phyloP scores from a whole-genome alignment of 2,888 invertebrate species.

The Meliscaeva auricollis region DNA sequence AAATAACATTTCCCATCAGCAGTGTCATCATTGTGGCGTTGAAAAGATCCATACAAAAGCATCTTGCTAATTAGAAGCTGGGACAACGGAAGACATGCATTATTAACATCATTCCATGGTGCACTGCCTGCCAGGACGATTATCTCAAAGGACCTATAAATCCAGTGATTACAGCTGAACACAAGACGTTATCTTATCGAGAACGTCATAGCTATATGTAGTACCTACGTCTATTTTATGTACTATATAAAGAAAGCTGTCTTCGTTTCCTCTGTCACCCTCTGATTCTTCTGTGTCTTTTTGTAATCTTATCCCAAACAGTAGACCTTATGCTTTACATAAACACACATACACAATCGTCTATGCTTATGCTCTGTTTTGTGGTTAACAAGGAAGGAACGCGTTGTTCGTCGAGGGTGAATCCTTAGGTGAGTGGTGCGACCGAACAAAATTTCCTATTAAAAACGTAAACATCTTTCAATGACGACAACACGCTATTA shows the following conservation, averaged over 20 bases:
- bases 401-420: slow-evolving; percentile 65
- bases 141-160: slow-evolving; percentile 77
- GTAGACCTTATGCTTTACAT: slow-evolving; percentile 60
- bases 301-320: slow-evolving; percentile 60
- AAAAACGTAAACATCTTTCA: slow-evolving; percentile 75
- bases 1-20: slow-evolving; percentile 10
- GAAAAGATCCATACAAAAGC: slow-evolving; percentile 28
- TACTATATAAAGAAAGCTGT: slow-evolving; percentile 56
- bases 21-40: neutral
- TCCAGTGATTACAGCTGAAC: slow-evolving; percentile 77
- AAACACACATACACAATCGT: slow-evolving; percentile 30
- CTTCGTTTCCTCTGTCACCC: slow-evolving; percentile 11
- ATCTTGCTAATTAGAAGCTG: slow-evolving; percentile 73
- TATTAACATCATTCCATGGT: slow-evolving; percentile 72
- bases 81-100: slow-evolving; percentile 73
- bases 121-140: slow-evolving; percentile 71
- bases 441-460: slow-evolving; percentile 71
- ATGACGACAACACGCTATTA: slow-evolving; percentile 75
- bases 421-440: slow-evolving; percentile 65
- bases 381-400: slow-evolving; percentile 70
- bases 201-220: slow-evolving; percentile 49
- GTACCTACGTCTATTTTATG: too few relatives aligned
- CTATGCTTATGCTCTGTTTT: slow-evolving; percentile 57
- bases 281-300: slow-evolving; percentile 13
- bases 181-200: slow-evolving; percentile 74